Evolutionary conservation across 2,797 vertebrate species (phyloP), one percentile per base, ranked within the genome.

Genomic region (Enteromius treurensis): DNA sequence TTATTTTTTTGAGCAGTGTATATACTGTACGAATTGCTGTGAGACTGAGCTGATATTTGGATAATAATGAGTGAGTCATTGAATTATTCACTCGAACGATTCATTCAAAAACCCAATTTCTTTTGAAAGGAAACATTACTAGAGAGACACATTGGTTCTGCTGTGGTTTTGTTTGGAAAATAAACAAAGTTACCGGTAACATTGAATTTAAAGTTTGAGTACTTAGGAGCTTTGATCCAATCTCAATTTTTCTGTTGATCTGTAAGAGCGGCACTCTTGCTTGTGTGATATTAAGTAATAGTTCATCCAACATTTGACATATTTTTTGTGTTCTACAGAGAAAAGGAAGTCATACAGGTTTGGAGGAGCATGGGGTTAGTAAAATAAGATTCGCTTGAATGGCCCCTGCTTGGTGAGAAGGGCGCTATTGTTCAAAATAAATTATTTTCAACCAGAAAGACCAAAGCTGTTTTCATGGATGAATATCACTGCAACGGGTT

Each of bases 361-460:
- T 32, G 45, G 26, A 32, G 10, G 9, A 51, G 15, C 23, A 21
- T 6, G 17, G 19, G 42, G 2, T 34, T 10, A 53, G 19, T 74
- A 53, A 53, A 74, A 51, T 29, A 47, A 9, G 3, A 70, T 45
- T 34, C 2, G 3, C 29, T 29, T n/a, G 17, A 74, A 75, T 11
- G 21, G 14, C 21, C 29, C 2, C 71, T 49, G 58, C 19, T 15
- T 32, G 15, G 1, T 77, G 4, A 73, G 60, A 78, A 79, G 78
- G 68, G 67, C 13, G 32, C 84, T 76, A 81, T 82, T 78, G 51
- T 84, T 37, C 79, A 3, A 67, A 19, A 65, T 15, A 26, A 26
- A 26, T 4, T 26, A 42, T 82, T 55, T n/a, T 14, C 7, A 19
- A 42, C n/a, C 7, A 26, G 26, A 21, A 34, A 21, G 26, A 23